A percentile compares a stretch with the other conserved stretches of the same genome.
These are phyloP conservation scores for Neria commutata DNA, from an alignment of 2,888 invertebrate genomes.

Conservation along the genomic window DNA sequence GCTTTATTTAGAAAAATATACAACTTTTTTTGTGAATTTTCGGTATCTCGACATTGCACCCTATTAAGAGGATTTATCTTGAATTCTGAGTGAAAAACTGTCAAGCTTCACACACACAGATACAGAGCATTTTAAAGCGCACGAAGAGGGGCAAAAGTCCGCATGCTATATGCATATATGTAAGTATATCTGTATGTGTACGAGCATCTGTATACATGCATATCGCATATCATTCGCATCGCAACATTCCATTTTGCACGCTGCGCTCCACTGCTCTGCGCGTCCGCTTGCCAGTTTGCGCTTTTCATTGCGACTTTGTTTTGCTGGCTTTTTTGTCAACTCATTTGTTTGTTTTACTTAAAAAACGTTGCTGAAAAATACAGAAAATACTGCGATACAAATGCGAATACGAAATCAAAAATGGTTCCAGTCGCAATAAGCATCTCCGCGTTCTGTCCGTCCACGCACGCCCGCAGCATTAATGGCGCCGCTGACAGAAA, in stretches of 20 bases:
- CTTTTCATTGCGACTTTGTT: conserved; percentile 13
- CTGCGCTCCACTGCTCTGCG: no score
- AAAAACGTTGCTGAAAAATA: conserved; percentile 21
- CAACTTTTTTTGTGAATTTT: neutral
- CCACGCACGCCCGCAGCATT: neutral
- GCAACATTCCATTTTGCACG: neutral
- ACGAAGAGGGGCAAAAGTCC: neutral
- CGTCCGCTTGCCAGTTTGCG: conserved; percentile 16
- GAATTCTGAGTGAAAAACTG: no score
- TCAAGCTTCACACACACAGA: neutral
- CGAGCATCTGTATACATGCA: conserved; percentile 20
- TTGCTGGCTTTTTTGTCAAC: conserved; percentile 22
- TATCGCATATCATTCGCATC: conserved; percentile 23
- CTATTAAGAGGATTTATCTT: conserved; percentile 35
- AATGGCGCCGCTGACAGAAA: neutral
- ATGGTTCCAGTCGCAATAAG: conserved; percentile 5
- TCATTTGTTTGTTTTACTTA: conserved; percentile 26
- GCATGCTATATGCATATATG: neutral
- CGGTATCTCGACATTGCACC: conserved; percentile 4
- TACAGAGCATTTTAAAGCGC: neutral
- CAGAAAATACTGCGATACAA: conserved; percentile 1
- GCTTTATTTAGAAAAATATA: neutral
- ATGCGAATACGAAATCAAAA: conserved; percentile 26
- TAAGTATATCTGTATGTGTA: conserved; percentile 6
- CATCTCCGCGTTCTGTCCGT: no score